Evolutionary conservation across 23 tunicate genomes (phyloP).

Genomic region (Styela plicata): DNA sequence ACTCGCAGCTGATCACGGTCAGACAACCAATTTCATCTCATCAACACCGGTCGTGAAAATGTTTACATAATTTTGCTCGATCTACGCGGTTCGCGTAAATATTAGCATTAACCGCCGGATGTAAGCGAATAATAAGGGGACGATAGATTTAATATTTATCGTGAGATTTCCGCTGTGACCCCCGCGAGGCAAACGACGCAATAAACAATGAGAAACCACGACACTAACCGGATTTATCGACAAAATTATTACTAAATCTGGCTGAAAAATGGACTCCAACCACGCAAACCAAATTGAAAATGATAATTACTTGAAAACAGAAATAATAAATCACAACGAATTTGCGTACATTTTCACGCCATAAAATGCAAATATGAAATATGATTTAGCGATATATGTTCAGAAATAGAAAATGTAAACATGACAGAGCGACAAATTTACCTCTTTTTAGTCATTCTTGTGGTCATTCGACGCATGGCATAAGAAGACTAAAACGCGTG

Average conservation of each 20-base stretch:
- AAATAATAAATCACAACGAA: too few species aligned
- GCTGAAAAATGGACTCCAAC: background rate
- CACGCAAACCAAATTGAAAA: background rate
- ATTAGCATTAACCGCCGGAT: conserved; percentile 7
- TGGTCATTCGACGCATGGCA: too few species aligned
- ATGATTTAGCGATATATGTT: too few species aligned
- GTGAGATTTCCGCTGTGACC: conserved; percentile 15
- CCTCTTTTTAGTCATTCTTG: too few species aligned
- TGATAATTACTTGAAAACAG: too few species aligned
- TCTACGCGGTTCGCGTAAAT: conserved; percentile 8
- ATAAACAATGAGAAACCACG: background rate
- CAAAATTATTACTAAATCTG: background rate
- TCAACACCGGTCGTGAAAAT: background rate
- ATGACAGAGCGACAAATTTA: too few species aligned
- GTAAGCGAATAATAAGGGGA: background rate
- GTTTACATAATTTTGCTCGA: background rate
- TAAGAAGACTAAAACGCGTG: too few species aligned
- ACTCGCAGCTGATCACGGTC: background rate
- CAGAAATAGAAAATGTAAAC: too few species aligned
- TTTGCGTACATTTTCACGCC: too few species aligned
- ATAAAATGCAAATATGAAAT: too few species aligned
- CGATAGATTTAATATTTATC: conserved; percentile 4
- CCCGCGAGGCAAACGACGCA: conserved; percentile 17
- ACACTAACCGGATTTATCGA: background rate
- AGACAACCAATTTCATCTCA: background rate